Conservation (phyloP, 1,140 invertebrate genomes). For the Homalodisca vitripennis region DNA sequence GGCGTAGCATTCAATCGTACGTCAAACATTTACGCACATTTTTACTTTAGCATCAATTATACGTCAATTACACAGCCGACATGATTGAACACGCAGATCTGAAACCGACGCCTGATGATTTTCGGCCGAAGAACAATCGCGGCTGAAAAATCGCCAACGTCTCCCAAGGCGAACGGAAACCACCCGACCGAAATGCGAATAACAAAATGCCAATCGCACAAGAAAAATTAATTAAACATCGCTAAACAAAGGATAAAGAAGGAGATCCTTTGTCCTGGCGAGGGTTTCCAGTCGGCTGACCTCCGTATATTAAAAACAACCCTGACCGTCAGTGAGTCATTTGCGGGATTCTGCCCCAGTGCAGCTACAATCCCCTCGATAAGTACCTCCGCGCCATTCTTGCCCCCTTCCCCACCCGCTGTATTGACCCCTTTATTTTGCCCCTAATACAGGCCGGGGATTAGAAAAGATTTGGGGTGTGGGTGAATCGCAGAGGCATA, state of each 20-base stretch:
- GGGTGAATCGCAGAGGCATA: no score
- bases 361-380: no score
- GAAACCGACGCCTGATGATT: no score
- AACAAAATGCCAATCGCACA: neutral
- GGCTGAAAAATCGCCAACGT: neutral
- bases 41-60: neutral
- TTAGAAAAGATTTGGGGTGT: no score
- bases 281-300: neutral
- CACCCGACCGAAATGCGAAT: neutral
- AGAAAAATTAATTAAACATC: neutral
- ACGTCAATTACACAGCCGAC: neutral
- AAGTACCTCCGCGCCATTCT: no score
- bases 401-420: no score
- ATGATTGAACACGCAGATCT: no score
- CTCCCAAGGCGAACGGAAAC: neutral
- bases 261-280: neutral
- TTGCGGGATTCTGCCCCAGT: no score
- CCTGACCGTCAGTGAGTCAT: neutral
- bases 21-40: neutral
- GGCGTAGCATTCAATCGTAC: no score
- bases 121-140: neutral
- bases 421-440: no score
- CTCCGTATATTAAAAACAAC: neutral
- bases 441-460: no score
- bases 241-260: neutral